Evolutionary conservation across 1,140 invertebrate genomes (phyloP).

Genomic region (Drosophila cardini): DNA sequence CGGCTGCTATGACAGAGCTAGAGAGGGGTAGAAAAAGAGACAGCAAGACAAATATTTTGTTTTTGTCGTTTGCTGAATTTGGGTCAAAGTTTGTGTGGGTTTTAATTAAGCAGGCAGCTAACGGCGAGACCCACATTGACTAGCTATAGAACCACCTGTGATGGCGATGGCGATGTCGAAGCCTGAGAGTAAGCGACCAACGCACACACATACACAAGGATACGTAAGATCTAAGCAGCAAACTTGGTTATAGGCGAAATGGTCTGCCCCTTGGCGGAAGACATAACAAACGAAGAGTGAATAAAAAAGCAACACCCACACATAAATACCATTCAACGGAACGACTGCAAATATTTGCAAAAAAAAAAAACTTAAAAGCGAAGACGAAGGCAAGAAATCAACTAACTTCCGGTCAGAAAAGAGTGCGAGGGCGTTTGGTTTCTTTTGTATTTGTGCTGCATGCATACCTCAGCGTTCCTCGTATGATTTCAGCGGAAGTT

Average conservation of each 20-base stretch:
- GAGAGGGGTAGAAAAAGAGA: constrained; percentile 6
- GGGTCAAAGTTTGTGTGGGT: constrained; percentile 78
- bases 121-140: constrained; percentile 56
- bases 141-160: constrained; percentile 32
- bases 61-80: constrained; percentile 58
- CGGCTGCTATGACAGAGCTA: constrained; percentile 22
- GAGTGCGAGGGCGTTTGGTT: constrained; percentile 47
- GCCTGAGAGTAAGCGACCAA: constrained; percentile 37
- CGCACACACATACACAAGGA: constrained; percentile 3
- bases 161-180: constrained; percentile 37
- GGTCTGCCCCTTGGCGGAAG: too few relatives aligned
- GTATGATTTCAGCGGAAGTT: constrained; percentile 68
- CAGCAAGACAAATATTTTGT: constrained; percentile 33
- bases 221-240: too few relatives aligned
- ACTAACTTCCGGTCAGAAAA: constrained; percentile 77
- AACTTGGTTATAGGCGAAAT: too few relatives aligned
- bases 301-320: neutral
- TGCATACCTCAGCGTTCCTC: constrained; percentile 69
- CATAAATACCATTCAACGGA: constrained; percentile 2
- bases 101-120: constrained; percentile 69
- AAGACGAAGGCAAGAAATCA: constrained; percentile 42
- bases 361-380: constrained; percentile 23
- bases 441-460: constrained; percentile 45
- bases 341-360: constrained; percentile 59
- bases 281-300: too few relatives aligned